Evolutionary conservation across 2,888 invertebrate genomes (phyloP).

Genomic region (Melinaea marsaeus): DNA sequence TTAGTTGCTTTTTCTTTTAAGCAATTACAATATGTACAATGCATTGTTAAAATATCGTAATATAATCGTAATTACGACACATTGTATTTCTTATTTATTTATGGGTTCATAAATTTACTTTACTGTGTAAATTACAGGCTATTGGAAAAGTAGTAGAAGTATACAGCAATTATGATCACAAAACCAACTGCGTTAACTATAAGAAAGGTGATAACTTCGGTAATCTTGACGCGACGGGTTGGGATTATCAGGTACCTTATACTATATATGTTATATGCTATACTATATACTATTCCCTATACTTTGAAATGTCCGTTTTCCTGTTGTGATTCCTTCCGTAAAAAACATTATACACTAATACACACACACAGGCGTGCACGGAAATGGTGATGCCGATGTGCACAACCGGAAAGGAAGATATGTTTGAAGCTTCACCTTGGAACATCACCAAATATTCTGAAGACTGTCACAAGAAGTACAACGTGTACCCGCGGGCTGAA

Average conservation of each 20-base stretch:
- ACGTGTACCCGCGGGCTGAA: conserved; percentile 81
- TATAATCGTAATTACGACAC: no score
- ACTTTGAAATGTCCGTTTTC: no score
- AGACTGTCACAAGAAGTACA: conserved; percentile 83
- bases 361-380: conserved; percentile 89
- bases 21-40: no score
- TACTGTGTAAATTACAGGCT: conserved; percentile 50
- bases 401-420: conserved; percentile 84
- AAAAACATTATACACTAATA: no score
- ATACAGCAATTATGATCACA: conserved; percentile 90
- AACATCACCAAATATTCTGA: conserved; percentile 81
- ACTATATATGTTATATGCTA: no score
- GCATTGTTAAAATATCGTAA: no score
- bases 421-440: conserved; percentile 90
- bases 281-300: no score
- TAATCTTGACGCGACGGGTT: conserved; percentile 82
- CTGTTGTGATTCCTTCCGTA: no score
- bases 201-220: conserved; percentile 73
- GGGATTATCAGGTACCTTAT: conserved; percentile 93
- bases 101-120: no score
- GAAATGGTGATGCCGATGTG: conserved; percentile 99
- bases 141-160: conserved; percentile 84
- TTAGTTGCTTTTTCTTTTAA: no score
- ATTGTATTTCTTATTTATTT: no score
- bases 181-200: conserved; percentile 82